Conservation (phyloP, 1,140 invertebrate species). For the Sycophila sp. region DNA sequence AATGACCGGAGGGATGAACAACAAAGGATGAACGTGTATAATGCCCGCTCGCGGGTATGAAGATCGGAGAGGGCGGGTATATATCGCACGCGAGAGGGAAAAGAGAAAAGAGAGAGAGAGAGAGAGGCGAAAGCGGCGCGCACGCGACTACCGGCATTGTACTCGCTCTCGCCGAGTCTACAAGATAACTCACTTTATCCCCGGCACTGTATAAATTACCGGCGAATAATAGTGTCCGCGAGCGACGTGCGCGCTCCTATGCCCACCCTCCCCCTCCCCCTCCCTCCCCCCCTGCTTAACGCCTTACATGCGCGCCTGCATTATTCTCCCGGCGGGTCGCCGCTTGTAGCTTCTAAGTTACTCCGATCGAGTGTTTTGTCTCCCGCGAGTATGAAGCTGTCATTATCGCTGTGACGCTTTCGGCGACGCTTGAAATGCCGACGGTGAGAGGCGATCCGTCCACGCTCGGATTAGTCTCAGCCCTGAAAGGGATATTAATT, state of each 20-base stretch:
- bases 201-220: constrained; percentile 53
- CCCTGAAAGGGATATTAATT: no score
- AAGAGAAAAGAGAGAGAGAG: constrained; percentile 39
- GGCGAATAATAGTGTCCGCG: constrained; percentile 51
- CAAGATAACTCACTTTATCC: constrained; percentile 58
- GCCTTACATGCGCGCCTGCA: background rate
- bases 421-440: no score
- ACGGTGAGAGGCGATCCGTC: no score
- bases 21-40: no score
- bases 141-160: constrained; percentile 44
- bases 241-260: constrained; percentile 34
- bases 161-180: constrained; percentile 18
- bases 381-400: background rate
- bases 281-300: background rate
- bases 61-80: no score
- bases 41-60: no score
- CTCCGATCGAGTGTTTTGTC: constrained; percentile 7
- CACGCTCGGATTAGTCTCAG: no score
- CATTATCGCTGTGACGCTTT: background rate
- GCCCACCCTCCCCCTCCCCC: background rate
- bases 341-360: no score
- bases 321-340: no score
- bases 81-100: background rate
- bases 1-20: background rate
- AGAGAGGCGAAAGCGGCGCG: constrained; percentile 33